phyloP scores from a whole-genome alignment of 2,113 vertebrate species.

The Fregata magnificens region DNA sequence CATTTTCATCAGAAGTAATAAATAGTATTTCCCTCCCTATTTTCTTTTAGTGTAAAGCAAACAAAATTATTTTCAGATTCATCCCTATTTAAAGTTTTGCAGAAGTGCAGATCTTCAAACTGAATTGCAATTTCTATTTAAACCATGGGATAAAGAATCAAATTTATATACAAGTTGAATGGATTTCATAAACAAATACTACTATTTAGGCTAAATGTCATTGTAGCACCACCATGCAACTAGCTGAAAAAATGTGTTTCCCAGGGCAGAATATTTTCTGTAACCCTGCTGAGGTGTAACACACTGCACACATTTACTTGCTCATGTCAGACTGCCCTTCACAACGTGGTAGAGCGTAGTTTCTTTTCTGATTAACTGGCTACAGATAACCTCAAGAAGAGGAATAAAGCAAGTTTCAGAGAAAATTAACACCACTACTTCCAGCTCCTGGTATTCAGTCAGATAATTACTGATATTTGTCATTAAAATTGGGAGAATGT shows the following conservation, averaged over 20 bases:
- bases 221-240: background rate
- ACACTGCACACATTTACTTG: background rate
- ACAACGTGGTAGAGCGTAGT: accelerated
- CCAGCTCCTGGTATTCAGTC: background rate
- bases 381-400: background rate
- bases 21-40: background rate
- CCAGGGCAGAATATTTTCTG: background rate
- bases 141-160: background rate
- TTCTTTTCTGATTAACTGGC: background rate
- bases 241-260: background rate
- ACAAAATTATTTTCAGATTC: background rate
- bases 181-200: background rate
- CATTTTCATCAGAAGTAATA: background rate
- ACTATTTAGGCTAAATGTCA: background rate
- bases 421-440: background rate
- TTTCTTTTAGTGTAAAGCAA: background rate
- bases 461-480: background rate
- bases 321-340: background rate
- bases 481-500: background rate
- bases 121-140: background rate
- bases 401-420: background rate
- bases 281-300: background rate
- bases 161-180: background rate
- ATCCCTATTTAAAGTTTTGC: background rate
- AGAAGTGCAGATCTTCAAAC: background rate